These are phyloP conservation scores for Empis stercorea DNA, from an alignment of 2,888 invertebrate genomes.

Conservation along the genomic window DNA sequence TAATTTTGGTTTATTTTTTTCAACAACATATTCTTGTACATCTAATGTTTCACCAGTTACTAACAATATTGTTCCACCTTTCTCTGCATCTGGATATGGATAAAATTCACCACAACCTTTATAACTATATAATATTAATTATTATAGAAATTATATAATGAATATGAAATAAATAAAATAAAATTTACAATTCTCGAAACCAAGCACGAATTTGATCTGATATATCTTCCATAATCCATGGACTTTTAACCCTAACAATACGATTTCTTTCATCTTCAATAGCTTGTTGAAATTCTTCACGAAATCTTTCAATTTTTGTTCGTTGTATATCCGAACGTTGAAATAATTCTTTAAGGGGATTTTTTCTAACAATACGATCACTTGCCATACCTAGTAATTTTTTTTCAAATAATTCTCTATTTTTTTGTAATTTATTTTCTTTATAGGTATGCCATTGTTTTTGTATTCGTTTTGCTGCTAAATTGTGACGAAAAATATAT, in stretches of 20 bases:
- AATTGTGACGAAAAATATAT: not conserved
- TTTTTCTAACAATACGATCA: constrained; percentile 27
- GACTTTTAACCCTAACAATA: constrained; percentile 37
- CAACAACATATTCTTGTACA: constrained; percentile 31
- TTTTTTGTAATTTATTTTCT: constrained; percentile 20
- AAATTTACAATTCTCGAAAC: constrained; percentile 54
- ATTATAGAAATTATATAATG: too few species aligned
- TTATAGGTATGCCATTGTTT: constrained; percentile 32
- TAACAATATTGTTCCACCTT: constrained; percentile 40
- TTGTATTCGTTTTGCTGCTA: constrained; percentile 22
- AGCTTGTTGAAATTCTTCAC: constrained; percentile 30
- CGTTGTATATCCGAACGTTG: constrained; percentile 12
- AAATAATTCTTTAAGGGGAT: constrained; percentile 18
- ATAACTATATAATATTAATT: constrained; percentile 26
- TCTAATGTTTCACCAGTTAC: constrained; percentile 36
- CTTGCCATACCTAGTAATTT: constrained; percentile 35
- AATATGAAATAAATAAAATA: too few species aligned
- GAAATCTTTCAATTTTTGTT: constrained; percentile 16
- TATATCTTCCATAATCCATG: constrained; percentile 55
- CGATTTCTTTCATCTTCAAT: constrained; percentile 37
- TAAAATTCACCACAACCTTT: constrained; percentile 30
- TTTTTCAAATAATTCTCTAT: constrained; percentile 25
- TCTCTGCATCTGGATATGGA: constrained; percentile 37
- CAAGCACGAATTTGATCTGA: constrained; percentile 61
- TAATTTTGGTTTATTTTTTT: constrained; percentile 17